phyloP scores from a whole-genome alignment of 2,113 vertebrate genomes.

The Scartelaos histophorus region DNA sequence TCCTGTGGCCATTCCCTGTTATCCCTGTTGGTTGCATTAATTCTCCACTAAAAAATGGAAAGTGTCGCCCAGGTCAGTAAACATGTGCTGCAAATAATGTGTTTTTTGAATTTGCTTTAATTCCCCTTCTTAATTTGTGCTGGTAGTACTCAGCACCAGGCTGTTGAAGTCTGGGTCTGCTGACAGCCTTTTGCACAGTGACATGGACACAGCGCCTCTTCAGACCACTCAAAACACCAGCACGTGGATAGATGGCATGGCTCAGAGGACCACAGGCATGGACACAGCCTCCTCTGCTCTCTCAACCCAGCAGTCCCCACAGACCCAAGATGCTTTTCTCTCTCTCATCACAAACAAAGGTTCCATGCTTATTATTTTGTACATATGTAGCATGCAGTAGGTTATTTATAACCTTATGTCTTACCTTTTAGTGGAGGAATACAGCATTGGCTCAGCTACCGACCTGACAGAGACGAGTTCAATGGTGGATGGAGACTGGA shows the following conservation, averaged over 20 bases:
- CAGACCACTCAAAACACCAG: slow-evolving; percentile 75
- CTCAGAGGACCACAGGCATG: slow-evolving; percentile 80
- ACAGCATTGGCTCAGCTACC: slow-evolving; percentile 96
- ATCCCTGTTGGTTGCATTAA: slow-evolving; percentile 84
- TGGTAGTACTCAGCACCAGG: slow-evolving; percentile 81
- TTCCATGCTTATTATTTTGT: slow-evolving; percentile 37
- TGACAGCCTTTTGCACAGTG: slow-evolving; percentile 86
- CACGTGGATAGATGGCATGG: slow-evolving; percentile 86
- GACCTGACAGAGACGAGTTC: slow-evolving; percentile 98
- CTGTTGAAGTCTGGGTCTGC: slow-evolving; percentile 90
- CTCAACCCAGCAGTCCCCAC: slow-evolving; percentile 77
- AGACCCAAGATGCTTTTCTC: slow-evolving; percentile 92
- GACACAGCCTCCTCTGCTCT: slow-evolving; percentile 83
- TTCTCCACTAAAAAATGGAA: slow-evolving; percentile 93
- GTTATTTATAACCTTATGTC: neutral
- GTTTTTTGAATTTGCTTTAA: neutral
- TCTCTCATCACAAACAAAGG: slow-evolving; percentile 95
- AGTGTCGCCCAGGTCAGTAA: slow-evolving; percentile 83
- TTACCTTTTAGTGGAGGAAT: slow-evolving; percentile 86
- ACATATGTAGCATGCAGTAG: neutral
- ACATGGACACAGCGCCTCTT: slow-evolving; percentile 81
- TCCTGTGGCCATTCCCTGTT: slow-evolving; percentile 95
- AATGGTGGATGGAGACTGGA: slow-evolving; percentile 97
- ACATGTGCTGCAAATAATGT: neutral
- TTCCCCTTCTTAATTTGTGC: neutral